Conservation (phyloP, 2,888 invertebrate species). For the Diachrysia chrysitis region DNA sequence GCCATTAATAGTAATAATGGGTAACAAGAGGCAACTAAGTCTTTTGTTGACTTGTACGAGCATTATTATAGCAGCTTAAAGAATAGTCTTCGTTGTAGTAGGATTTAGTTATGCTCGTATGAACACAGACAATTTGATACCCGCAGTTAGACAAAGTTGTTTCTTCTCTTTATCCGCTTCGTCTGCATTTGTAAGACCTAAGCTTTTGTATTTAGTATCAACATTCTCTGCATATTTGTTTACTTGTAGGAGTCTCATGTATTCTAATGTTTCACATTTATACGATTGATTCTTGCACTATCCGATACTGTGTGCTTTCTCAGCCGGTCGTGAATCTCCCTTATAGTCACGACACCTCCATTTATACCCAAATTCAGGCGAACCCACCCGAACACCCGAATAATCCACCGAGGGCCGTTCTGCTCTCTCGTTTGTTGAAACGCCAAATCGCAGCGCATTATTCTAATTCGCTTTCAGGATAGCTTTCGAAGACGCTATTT, state of each 20-base stretch:
- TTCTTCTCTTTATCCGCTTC: constrained; percentile 32
- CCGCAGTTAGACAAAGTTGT: constrained; percentile 45
- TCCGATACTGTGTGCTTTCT: constrained; percentile 65
- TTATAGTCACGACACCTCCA: constrained; percentile 81
- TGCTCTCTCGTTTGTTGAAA: constrained; percentile 86
- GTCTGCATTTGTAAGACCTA: constrained; percentile 45
- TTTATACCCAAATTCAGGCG: constrained; percentile 84
- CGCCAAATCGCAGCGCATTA: constrained; percentile 88
- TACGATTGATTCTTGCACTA: constrained; percentile 63
- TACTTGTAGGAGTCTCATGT: constrained; percentile 32
- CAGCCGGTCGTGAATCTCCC: constrained; percentile 62
- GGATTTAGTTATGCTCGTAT: constrained; percentile 25
- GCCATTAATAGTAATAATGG: neutral
- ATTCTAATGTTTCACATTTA: constrained; percentile 50
- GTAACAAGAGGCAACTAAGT: neutral
- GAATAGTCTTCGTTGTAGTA: neutral
- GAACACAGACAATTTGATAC: constrained; percentile 50
- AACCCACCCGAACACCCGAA: constrained; percentile 80
- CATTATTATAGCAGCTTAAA: constrained; percentile 31
- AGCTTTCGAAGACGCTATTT: constrained; percentile 88
- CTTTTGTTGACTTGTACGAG: neutral
- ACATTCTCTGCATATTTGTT: constrained; percentile 43
- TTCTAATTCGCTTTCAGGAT: constrained; percentile 88
- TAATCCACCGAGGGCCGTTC: constrained; percentile 87
- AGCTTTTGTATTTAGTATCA: constrained; percentile 36